Evolutionary conservation across 2,113 vertebrate genomes (phyloP), one percentile per base, ranked within the genome.

Genomic region (Pelecanoides urinatrix): DNA sequence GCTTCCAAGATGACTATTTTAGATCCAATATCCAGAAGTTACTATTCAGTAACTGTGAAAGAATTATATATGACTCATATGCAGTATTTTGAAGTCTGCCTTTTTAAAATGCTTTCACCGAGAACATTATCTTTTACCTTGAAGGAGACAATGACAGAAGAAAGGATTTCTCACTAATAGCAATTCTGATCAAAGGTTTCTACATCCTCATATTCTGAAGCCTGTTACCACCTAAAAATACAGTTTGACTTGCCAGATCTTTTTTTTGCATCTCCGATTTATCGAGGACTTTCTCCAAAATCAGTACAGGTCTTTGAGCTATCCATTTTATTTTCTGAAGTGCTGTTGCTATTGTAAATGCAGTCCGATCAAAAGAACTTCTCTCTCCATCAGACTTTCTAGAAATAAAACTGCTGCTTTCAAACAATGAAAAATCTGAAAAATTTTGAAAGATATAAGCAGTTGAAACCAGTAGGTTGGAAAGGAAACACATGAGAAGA

Each of bases 161-260:
- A 95, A 90, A 93, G 36, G 36, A 85, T 93, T 94, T 97, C 68
- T 61, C 47, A 84, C 84, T 58, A 29, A 80, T 86, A 88, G 82
- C 55, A 90, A 40, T 95, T 93, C 81, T 80, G 75, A 91, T 95
- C 59, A 86, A 88, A 96, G 55, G 19, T 56, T 59, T 93, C 38
- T 49, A 83, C 8, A 66, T 72, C 29, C 26, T 83, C 32, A 44
- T 55, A 47, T 53, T 88, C 65, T 67, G 42, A 92, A 89, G 68
- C 23, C 36, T 78, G 18, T 55, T 83, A 70, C 19, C 45, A 66
- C 40, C 55, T 84, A 58, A 91, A 95, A 73, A 44, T 77, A 92
- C 32, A 68, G 45, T 92, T 83, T 89, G 55, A 84, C 26, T 94
- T 91, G 59, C 38, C 63, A 77, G 77, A 66, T 56, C 2, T 3